A percentile compares a stretch with the other conserved stretches of the same genome.
Conservation (phyloP, 2,113 vertebrate genomes). For the Menura novaehollandiae region DNA sequence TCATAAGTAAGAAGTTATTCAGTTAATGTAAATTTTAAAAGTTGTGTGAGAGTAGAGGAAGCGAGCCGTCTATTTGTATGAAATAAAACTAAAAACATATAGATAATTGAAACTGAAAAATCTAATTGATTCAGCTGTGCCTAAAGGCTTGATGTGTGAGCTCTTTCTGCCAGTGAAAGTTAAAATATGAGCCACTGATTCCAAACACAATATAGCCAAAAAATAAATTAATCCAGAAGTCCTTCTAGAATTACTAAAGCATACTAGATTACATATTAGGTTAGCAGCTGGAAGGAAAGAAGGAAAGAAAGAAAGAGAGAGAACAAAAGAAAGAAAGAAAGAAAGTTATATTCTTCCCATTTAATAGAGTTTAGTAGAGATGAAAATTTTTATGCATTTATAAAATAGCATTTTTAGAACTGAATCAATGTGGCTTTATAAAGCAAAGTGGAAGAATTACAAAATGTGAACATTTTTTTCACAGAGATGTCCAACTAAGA, state of each 20-base stretch:
- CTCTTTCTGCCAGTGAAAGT: neutral
- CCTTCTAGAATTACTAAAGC: neutral
- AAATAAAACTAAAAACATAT: neutral
- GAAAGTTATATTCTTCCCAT: neutral
- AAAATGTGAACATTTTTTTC: neutral
- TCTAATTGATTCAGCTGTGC: neutral
- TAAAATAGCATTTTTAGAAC: neutral
- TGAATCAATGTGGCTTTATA: neutral
- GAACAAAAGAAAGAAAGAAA: too few relatives aligned
- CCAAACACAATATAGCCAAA: neutral
- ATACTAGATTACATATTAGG: neutral
- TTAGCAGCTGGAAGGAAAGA: neutral
- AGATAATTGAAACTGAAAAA: neutral
- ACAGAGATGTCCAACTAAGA: neutral
- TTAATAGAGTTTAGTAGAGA: neutral
- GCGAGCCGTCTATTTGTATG: neutral
- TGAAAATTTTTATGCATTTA: neutral
- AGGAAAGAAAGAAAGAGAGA: neutral
- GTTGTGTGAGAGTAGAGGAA: neutral
- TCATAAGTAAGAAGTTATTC: neutral
- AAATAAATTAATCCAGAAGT: neutral
- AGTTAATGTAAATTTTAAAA: neutral
- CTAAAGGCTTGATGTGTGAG: neutral
- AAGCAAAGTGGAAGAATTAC: neutral
- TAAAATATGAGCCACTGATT: neutral